These are phyloP conservation scores for Otolemur crassicaudatus DNA, from an alignment of 2,797 vertebrate species.

Conservation along the genomic window DNA sequence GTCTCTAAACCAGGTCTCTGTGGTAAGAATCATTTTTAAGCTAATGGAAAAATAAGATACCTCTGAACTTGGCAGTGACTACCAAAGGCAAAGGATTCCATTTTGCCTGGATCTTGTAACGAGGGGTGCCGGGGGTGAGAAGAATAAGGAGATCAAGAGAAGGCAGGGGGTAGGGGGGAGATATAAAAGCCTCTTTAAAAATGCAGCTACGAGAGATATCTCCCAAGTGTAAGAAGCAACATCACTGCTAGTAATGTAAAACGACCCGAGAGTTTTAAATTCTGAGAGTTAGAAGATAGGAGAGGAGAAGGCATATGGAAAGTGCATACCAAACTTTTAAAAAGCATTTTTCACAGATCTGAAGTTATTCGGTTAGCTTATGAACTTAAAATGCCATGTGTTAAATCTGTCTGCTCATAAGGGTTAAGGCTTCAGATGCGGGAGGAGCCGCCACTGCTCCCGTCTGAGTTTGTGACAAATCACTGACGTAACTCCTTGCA, in stretches of 20 bases:
- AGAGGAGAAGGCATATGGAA: not conserved
- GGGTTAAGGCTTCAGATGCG: too few species aligned
- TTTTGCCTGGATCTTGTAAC: not conserved
- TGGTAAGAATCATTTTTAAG: not conserved
- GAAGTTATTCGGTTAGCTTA: not conserved
- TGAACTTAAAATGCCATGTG: not conserved
- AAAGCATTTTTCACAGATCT: not conserved
- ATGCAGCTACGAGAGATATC: not conserved
- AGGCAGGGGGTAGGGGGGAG: not conserved
- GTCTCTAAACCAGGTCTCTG: not conserved
- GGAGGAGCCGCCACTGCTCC: not conserved
- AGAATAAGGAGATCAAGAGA: not conserved
- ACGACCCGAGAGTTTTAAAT: too few species aligned
- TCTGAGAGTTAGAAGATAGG: not conserved
- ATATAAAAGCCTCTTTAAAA: not conserved
- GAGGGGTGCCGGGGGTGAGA: too few species aligned
- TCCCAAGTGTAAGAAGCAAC: not conserved
- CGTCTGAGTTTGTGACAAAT: not conserved
- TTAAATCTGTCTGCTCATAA: not conserved
- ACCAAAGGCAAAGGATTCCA: not conserved
- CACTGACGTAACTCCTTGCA: too few species aligned
- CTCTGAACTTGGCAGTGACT: not conserved
- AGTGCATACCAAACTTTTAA: not conserved
- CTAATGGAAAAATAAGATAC: not conserved
- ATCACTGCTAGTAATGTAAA: not conserved